These are phyloP conservation scores for Ophion obscuratus DNA, from an alignment of 2,888 invertebrate genomes.

Conservation along the genomic window DNA sequence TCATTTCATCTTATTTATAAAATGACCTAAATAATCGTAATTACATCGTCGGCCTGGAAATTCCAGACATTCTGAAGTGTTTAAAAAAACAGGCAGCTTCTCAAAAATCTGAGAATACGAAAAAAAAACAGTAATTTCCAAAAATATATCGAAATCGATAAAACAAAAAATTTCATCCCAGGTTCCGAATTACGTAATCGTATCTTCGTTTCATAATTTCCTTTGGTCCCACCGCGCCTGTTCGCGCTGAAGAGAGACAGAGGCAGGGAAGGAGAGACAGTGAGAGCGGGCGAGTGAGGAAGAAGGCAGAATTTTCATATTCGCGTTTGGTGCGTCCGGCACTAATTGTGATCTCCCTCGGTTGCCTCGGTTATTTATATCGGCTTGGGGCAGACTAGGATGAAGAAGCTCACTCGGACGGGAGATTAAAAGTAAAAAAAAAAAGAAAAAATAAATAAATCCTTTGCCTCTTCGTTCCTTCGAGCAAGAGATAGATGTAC, in stretches of 20 bases:
- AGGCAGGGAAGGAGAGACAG: not conserved
- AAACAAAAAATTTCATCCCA: too few species aligned
- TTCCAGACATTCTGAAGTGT: too few species aligned
- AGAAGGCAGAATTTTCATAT: not conserved
- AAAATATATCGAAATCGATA: too few species aligned
- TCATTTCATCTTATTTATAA: not conserved
- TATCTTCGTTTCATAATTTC: too few species aligned
- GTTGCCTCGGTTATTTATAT: constrained; percentile 31
- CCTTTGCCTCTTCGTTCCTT: constrained; percentile 17
- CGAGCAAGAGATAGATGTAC: constrained; percentile 32
- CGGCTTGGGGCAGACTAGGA: constrained; percentile 1
- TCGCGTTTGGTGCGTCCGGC: not conserved
- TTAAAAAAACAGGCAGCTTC: too few species aligned
- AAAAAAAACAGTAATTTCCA: too few species aligned
- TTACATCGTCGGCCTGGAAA: not conserved
- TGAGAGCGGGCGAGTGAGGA: not conserved
- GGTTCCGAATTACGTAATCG: too few species aligned
- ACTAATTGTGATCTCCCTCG: constrained; percentile 16
- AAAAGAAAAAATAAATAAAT: not conserved
- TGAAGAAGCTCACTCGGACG: constrained; percentile 25
- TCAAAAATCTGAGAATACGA: too few species aligned
- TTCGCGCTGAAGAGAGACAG: not conserved
- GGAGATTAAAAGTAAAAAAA: not conserved
- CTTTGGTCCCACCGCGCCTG: too few species aligned
- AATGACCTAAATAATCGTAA: not conserved